Evolutionary conservation across 2,797 vertebrate species (phyloP).

Genomic region (Natrix natrix): DNA sequence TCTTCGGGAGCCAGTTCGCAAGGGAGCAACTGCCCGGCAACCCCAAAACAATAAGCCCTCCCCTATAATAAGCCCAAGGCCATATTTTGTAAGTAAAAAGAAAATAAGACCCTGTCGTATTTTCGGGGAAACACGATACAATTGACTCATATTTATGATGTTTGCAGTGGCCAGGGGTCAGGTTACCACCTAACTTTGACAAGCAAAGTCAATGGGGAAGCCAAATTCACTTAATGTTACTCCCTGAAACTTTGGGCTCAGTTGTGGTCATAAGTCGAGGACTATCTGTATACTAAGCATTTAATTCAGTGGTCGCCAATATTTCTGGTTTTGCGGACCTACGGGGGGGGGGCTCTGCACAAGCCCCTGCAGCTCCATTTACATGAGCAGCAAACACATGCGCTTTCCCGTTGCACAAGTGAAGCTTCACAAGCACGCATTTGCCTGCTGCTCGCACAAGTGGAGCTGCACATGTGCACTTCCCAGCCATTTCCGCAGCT

Average conservation of each 20-base stretch:
- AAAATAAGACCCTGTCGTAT: too few species aligned
- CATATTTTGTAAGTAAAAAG: too few species aligned
- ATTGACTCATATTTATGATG: background rate
- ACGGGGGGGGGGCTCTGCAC: too few species aligned
- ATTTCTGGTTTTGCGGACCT: background rate
- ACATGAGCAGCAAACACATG: too few species aligned
- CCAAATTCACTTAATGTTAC: background rate
- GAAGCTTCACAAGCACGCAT: background rate
- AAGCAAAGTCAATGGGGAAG: background rate
- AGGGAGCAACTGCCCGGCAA: too few species aligned
- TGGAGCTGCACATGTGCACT: background rate
- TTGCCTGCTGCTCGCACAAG: background rate
- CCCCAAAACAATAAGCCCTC: too few species aligned
- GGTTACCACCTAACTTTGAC: background rate
- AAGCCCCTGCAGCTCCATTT: too few species aligned
- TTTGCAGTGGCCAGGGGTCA: background rate
- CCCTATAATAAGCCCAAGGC: too few species aligned
- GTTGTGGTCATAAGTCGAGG: background rate
- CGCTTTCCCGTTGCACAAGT: background rate
- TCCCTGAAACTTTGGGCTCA: background rate
- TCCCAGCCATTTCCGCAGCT: background rate
- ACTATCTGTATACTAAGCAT: background rate
- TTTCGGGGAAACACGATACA: too few species aligned
- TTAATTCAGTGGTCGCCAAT: background rate
- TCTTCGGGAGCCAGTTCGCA: too few species aligned